Evolutionary conservation across 2,797 vertebrate genomes (phyloP), one percentile per base, ranked within the genome.

Genomic region (Anomalospiza imberbis): DNA sequence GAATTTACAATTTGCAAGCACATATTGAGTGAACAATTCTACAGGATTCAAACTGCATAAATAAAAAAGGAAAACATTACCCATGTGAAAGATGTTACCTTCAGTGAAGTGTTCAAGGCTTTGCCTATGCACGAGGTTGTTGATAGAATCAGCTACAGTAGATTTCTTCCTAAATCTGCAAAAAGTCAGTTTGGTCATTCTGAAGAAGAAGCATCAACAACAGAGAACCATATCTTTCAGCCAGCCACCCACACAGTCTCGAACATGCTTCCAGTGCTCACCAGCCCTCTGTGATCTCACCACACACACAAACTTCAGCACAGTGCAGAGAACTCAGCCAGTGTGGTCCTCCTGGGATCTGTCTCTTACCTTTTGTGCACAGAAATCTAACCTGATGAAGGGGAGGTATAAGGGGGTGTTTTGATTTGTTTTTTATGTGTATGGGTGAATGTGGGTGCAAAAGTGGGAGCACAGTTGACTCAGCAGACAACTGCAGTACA

Each of bases 131-230:
- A 98, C 96, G 70, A 98, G 97, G 89, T 74, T 99, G 96, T 98
- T 98, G 97, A 99, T 99, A 40, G 98, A 98, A 76, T 98, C 97
- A 13, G 98, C 97, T 42, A 98, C 96, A 3, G 98, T 97, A 17
- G 98, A 99, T 97, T 99, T 99, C 97, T 98, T 99, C 94, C 99
- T 98, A 91, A 99, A 98, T 93, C 99, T 99, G 96, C 71, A 83
- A 89, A 63, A 84, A 93, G 36, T 77, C 67, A 68, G 9, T 65
- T 72, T 19, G 19, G 47, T 88, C 65, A 95, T 36, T 92, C 25
- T 80, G 25, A 82, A 71, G 20, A 34, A 5, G 25, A 32, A 85
- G n/a, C 12, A 72, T 11, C 72, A 91, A 42, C 12, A 78, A 34
- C 3, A 71, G 20, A 85, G 36, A 82, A 61, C 0, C 0, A 0